Conservation (phyloP, 92 coral and sea anemone genomes). For the Epizoanthus fatuus region DNA sequence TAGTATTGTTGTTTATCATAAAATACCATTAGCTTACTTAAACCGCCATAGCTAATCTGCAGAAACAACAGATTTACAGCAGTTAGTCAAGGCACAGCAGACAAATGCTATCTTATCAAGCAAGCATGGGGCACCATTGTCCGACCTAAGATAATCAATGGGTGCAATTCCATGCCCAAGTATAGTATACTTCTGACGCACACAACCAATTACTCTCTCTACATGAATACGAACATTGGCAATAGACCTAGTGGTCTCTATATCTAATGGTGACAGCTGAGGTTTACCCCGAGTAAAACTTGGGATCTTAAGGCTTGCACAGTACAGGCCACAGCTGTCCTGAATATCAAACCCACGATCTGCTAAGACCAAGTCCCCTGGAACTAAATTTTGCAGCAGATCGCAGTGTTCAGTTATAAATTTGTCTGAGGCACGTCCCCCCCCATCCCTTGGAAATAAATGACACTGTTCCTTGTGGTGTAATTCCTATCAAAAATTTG, state of each 20-base stretch:
- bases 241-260: slow-evolving; percentile 56
- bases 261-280: slow-evolving; percentile 59
- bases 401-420: slow-evolving; percentile 65
- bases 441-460: slow-evolving; percentile 76
- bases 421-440: slow-evolving; percentile 62
- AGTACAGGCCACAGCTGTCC: slow-evolving; percentile 61
- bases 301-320: slow-evolving; percentile 66
- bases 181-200: slow-evolving; percentile 69
- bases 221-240: slow-evolving; percentile 80
- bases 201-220: slow-evolving; percentile 74
- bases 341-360: slow-evolving; percentile 64
- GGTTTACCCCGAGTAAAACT: slow-evolving; percentile 69
- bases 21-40: neutral
- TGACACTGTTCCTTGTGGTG: slow-evolving; percentile 67
- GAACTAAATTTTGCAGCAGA: slow-evolving; percentile 54
- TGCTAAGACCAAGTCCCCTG: slow-evolving; percentile 61
- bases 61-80: slow-evolving; percentile 75
- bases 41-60: slow-evolving; percentile 36
- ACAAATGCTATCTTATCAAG: slow-evolving; percentile 78
- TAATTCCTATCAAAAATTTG: slow-evolving; percentile 58
- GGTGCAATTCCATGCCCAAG: slow-evolving; percentile 69
- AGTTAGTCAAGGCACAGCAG: slow-evolving; percentile 79
- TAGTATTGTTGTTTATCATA: too few species aligned
- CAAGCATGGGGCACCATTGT: slow-evolving; percentile 50
- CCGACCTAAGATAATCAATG: slow-evolving; percentile 63